Base-by-base conservation (phyloP, 2,113 vertebrate genomes). In the Uria aalge region DNA sequence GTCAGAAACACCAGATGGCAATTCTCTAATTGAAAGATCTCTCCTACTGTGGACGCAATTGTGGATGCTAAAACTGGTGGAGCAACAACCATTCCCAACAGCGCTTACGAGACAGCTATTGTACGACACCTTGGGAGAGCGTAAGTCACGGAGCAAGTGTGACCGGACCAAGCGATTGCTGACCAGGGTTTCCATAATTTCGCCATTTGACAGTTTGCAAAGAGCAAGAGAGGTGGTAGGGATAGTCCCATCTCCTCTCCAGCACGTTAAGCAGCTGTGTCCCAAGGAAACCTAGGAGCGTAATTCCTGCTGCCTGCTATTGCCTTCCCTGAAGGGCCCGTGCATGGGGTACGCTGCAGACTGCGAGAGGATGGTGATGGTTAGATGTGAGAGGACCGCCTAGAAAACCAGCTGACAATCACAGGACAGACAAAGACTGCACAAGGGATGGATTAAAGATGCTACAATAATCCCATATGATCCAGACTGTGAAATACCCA, bases 11-110 rank as follows among this genome's bases (percentile, higher is more conserved):
- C 92, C 78, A 95, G 95, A 96, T 89, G 94, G 90, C 29, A 68
- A 69, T 56, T 88, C 90, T 95, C 38, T 83, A 81, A 90, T 60
- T 86, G 64, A 85, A 84, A 85, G 57, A 62, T 43, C 78, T 92
- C 59, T 77, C 90, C 85, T 76, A 69, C 78, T 64, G 87, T 22
- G 82, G 85, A 63, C 88, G 79, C 71, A 80, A 63, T 12, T 93
- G 85, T 62, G 47, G 88, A 59, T 55, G 73, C 88, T 80, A 30
- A 69, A 88, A 80, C n/a, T 43, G 81, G 55, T 69, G 68, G 50
- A 80, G 63, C 50, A 69, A 71, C 36, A 64, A 40, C 38, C 3
- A 1, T 59, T 88, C 72, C 82, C 67, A 45, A 2, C 19, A 47
- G 75, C 2, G 66, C 75, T 77, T 16, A 23, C 0, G 38, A 57